Conservation (phyloP, 2,888 invertebrate species). For the Chrysodeixis includens region DNA sequence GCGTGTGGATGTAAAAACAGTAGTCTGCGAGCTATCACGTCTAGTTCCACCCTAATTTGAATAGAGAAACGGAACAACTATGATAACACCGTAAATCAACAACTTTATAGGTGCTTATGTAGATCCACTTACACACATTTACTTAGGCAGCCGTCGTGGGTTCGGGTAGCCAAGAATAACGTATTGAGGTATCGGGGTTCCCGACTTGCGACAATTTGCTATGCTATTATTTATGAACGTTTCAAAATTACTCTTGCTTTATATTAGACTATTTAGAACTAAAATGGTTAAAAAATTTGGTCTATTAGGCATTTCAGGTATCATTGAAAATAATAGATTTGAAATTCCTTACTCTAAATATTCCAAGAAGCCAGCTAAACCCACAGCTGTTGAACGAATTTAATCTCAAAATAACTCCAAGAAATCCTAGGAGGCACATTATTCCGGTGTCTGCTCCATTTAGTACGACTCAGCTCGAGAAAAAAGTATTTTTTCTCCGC, state of each 20-base stretch:
- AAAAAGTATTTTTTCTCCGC: constrained; percentile 20
- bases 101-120: constrained; percentile 59
- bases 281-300: constrained; percentile 25
- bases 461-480: constrained; percentile 5
- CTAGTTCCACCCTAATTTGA: constrained; percentile 52
- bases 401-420: constrained; percentile 22
- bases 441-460: constrained; percentile 20
- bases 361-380: constrained; percentile 15
- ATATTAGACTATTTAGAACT: constrained; percentile 6
- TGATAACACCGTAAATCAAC: constrained; percentile 64
- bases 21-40: constrained; percentile 38
- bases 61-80: constrained; percentile 54
- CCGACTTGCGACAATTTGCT: constrained; percentile 9
- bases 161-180: constrained; percentile 29
- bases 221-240: constrained; percentile 4
- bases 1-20: constrained; percentile 40
- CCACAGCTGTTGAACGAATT: constrained; percentile 19
- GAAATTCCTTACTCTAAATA: constrained; percentile 10
- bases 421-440: constrained; percentile 28
- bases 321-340: constrained; percentile 16
- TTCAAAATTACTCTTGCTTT: constrained; percentile 14
- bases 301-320: background rate
- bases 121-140: constrained; percentile 55
- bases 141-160: constrained; percentile 41
- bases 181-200: constrained; percentile 20